Evolutionary conservation across 2,888 invertebrate genomes (phyloP), one percentile per base, ranked within the genome.

Genomic region (Drosophila stalkeri): DNA sequence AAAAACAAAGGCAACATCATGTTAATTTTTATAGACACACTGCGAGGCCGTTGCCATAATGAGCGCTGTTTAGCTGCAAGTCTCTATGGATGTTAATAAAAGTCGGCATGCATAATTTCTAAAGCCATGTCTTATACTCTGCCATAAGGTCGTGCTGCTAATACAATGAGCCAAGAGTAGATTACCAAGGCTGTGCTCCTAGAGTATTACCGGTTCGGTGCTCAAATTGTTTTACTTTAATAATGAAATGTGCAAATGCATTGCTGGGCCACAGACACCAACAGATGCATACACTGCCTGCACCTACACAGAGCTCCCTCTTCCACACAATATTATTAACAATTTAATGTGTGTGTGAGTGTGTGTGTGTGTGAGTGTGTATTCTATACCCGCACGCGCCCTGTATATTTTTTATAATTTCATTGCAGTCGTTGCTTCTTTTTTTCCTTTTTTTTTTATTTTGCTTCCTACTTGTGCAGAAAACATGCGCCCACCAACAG

Each of bases 41-140:
- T 56, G 47, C 65, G 62, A 41, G 67, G 75, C 67, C 64, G 51
- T n/a, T n/a, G n/a, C n/a, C 81, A 85, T 88, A 88, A 86, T 86
- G 80, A 82, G 77, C 61, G 61, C 64, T 78, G 73, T 81, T 82
- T 83, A 83, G 73, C 77, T 67, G 65, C 71, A 66, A 70, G 56
- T 67, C 79, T 75, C 82, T 70, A 75, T 81, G 81, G 64, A 82
- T 72, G 81, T 77, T 83, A 81, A 86, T 84, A 86, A 73, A 86
- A 77, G 73, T 70, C 52, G 49, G 63, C 62, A 72, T 69, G 62
- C 70, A 76, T 73, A 69, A 65, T 82, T 71, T 70, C 69, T 54
- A 72, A 72, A 66, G 78, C 77, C 37, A 37, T 23, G 56, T 37
- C 41, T 41, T 14, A 37, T 51, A 55, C 60, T n/a, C 73, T 52